Evolutionary conservation across 2,888 invertebrate species (phyloP).

Genomic region (Ypsolopha sequella): DNA sequence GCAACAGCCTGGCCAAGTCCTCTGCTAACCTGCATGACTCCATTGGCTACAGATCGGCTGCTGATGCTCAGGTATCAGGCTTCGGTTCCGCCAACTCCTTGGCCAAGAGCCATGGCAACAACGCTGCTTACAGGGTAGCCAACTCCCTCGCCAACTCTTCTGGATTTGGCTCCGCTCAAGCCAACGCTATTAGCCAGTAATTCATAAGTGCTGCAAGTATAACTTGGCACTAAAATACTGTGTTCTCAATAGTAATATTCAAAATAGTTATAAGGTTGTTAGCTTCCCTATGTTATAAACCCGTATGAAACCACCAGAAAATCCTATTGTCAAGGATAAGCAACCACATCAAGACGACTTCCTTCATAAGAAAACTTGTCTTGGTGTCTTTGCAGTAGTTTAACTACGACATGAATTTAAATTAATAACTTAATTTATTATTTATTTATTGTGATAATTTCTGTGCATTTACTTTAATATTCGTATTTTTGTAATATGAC

Average conservation of each 20-base stretch:
- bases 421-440: conserved; percentile 25
- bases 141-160: conserved; percentile 37
- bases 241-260: background rate
- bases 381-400: conserved; percentile 45
- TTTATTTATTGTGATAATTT: conserved; percentile 10
- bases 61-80: conserved; percentile 37
- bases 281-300: no score
- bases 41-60: conserved; percentile 20
- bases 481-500: background rate
- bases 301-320: no score
- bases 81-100: conserved; percentile 36
- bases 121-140: conserved; percentile 32
- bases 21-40: conserved; percentile 4
- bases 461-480: conserved; percentile 1
- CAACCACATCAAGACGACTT: conserved; percentile 61
- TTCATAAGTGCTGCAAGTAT: conserved; percentile 1
- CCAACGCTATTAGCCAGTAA: conserved; percentile 39
- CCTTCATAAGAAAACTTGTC: conserved; percentile 43
- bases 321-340: conserved; percentile 9
- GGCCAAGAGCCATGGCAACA: conserved; percentile 32
- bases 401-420: conserved; percentile 7
- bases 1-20: background rate
- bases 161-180: conserved; percentile 36
- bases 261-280: no score
- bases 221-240: background rate